A percentile compares a stretch with the other conserved stretches of the same genome.
phyloP scores from a whole-genome alignment of 2,113 vertebrate species.

The Microcebus lehilahytsara region DNA sequence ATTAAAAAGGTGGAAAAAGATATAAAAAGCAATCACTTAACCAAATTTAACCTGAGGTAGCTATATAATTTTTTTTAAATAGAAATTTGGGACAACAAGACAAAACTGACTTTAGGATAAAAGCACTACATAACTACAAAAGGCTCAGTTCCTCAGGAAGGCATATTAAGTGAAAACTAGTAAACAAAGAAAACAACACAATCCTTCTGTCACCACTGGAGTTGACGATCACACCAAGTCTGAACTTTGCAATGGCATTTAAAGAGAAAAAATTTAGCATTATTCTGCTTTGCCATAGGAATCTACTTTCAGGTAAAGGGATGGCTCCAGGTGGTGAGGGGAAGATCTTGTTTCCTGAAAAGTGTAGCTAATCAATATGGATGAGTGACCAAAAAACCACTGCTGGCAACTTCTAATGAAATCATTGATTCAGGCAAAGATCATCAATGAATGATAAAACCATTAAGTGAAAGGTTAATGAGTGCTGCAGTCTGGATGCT shows the following conservation, averaged over 20 bases:
- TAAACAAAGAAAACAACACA: background rate
- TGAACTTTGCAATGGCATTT: background rate
- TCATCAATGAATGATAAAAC: background rate
- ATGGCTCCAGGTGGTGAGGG: background rate
- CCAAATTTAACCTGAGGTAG: background rate
- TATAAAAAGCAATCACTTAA: background rate
- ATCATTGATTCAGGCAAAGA: background rate
- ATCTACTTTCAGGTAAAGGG: background rate
- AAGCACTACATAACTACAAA: background rate
- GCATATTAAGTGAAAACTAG: background rate
- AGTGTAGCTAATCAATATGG: background rate
- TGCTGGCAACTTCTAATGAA: background rate
- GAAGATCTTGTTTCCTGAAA: background rate
- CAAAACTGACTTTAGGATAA: background rate
- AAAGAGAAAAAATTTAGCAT: background rate
- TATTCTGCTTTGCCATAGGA: background rate
- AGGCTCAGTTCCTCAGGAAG: background rate
- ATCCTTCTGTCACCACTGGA: background rate
- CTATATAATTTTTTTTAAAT: background rate
- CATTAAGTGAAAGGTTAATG: no score
- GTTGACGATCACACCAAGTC: background rate
- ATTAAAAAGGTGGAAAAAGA: background rate
- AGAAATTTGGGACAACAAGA: background rate
- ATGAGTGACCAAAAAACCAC: background rate
- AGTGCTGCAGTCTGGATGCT: no score